Evolutionary conservation across 1,140 invertebrate species (phyloP).

Genomic region (Calliopsis andreniformis): DNA sequence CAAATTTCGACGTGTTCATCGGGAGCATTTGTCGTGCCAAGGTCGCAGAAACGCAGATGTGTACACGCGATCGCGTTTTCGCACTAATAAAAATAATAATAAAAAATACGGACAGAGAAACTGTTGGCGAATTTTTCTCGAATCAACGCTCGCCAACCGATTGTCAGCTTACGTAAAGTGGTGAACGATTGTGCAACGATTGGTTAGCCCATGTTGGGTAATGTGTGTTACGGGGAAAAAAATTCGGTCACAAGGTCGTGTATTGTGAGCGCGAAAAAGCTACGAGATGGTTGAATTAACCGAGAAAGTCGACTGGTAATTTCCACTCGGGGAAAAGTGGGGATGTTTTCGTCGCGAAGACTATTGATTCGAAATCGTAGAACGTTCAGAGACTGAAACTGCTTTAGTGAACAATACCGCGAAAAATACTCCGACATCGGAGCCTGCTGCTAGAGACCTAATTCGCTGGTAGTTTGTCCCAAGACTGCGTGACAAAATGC

Average conservation of each 20-base stretch:
- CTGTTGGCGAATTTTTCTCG: constrained; percentile 10
- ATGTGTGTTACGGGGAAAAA: constrained; percentile 20
- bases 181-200: constrained; percentile 10
- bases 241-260: constrained; percentile 31
- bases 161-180: constrained; percentile 35
- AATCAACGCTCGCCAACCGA: constrained; percentile 4
- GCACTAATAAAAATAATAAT: background rate
- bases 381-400: too few relatives aligned
- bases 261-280: background rate
- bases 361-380: too few relatives aligned
- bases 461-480: too few relatives aligned
- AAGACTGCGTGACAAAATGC: too few relatives aligned
- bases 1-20: background rate
- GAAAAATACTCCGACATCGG: too few relatives aligned
- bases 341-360: too few relatives aligned
- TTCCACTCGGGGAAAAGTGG: too few relatives aligned
- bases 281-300: background rate
- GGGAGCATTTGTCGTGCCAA: background rate
- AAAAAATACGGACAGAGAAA: background rate
- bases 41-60: constrained; percentile 8
- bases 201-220: constrained; percentile 25
- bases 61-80: background rate
- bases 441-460: too few relatives aligned
- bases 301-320: background rate
- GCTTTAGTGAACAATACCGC: too few relatives aligned